These are phyloP conservation scores for Addax nasomaculatus DNA, from an alignment of 2,113 vertebrate species.

Conservation along the genomic window DNA sequence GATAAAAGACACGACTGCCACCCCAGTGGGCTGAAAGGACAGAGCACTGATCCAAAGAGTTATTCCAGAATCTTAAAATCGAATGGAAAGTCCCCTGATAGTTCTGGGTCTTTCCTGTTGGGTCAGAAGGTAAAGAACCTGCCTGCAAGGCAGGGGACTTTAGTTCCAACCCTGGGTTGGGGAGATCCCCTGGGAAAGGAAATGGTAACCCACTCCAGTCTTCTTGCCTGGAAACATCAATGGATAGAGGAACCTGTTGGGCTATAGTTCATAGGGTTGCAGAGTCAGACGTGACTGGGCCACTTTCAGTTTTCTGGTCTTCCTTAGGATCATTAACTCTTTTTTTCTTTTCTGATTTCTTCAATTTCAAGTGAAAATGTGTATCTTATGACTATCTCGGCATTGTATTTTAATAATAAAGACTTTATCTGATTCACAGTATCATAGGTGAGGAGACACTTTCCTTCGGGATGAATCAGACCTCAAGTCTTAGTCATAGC, in stretches of 20 bases:
- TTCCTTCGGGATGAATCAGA: not conserved
- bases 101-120: not conserved
- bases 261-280: not conserved
- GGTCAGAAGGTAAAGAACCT: not conserved
- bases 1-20: not conserved
- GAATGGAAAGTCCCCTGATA: not conserved
- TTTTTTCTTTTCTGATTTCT: not conserved
- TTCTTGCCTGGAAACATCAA: not conserved
- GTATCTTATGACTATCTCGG: not conserved
- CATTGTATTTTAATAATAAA: not conserved
- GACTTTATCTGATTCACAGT: not conserved
- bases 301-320: not conserved
- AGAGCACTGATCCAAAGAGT: not conserved
- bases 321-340: not conserved
- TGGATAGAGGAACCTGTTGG: not conserved
- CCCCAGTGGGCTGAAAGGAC: fast-evolving
- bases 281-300: not conserved
- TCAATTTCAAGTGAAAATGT: not conserved
- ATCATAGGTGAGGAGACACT: not conserved
- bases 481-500: not conserved
- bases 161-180: not conserved
- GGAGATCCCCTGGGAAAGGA: not conserved
- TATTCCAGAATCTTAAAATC: not conserved
- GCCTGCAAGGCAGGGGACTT: not conserved
- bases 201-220: not conserved